Conservation (phyloP, 2,888 invertebrate species). For the Volucella inanis region DNA sequence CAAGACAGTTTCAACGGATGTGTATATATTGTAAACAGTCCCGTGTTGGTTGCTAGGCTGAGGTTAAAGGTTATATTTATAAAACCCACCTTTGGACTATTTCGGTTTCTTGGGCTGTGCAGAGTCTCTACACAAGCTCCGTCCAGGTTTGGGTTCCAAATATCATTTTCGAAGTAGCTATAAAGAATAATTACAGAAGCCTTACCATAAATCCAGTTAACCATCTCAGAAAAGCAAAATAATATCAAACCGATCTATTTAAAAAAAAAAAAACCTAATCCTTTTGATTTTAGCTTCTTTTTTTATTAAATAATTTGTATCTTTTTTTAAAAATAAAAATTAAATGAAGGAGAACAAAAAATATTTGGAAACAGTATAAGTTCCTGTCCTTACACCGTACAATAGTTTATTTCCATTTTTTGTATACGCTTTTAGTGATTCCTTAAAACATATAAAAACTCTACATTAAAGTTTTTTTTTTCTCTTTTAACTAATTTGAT, state of each 20-base stretch:
- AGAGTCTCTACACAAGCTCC: no score
- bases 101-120: no score
- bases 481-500: conserved; percentile 3
- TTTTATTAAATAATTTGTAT: conserved; percentile 54
- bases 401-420: conserved; percentile 3
- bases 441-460: conserved; percentile 60
- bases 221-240: conserved; percentile 2
- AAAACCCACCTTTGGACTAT: no score
- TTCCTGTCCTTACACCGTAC: conserved; percentile 36
- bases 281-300: background rate
- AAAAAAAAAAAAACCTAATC: background rate
- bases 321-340: conserved; percentile 35
- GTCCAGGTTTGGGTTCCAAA: no score
- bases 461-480: conserved; percentile 51
- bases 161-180: no score
- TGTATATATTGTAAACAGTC: no score
- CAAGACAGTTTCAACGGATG: no score
- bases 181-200: no score
- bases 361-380: conserved; percentile 43
- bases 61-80: no score
- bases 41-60: no score
- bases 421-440: conserved; percentile 14
- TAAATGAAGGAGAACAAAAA: conserved; percentile 25
- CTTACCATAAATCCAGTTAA: no score
- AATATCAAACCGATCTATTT: conserved; percentile 7